Percentiles rank a stretch among this genome's conserved stretches.
These are phyloP conservation scores for Actinia tenebrosa DNA, from an alignment of 64 coral and sea anemone species.

Conservation along the genomic window DNA sequence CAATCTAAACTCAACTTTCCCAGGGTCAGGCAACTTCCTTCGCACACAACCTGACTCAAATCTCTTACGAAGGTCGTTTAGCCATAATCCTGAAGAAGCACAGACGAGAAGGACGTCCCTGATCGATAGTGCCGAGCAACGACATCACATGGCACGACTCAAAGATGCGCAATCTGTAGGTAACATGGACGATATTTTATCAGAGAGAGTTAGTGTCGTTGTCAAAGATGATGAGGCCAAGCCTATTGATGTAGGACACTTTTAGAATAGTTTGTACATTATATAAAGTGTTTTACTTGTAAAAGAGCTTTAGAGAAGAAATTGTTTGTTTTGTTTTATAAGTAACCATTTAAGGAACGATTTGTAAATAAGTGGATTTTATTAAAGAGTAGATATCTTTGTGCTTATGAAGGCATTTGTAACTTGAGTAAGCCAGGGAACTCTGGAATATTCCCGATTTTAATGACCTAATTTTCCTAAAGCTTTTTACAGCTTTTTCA, in stretches of 20 bases:
- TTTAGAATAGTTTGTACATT: not conserved
- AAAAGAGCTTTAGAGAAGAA: not conserved
- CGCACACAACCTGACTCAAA: constrained; percentile 18
- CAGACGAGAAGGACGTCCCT: constrained; percentile 57
- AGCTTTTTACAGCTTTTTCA: too few species aligned
- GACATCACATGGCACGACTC: not conserved
- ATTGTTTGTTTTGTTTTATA: not conserved
- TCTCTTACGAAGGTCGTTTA: constrained; percentile 69
- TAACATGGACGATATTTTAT: not conserved
- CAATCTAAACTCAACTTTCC: not conserved
- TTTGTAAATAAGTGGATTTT: not conserved
- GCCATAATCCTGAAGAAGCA: constrained; percentile 71
- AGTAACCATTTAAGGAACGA: not conserved
- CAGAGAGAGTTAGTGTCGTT: not conserved
- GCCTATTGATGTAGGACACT: not conserved
- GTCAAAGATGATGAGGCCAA: not conserved
- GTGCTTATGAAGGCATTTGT: not conserved
- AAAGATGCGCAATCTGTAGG: not conserved
- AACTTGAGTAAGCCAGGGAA: too few species aligned
- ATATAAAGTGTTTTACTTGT: not conserved
- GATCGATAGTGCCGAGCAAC: constrained; percentile 25
- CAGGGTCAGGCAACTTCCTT: constrained; percentile 19
- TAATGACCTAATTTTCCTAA: too few species aligned
- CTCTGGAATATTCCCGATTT: too few species aligned
- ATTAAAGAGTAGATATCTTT: not conserved